Base-by-base conservation (phyloP, 2,888 invertebrate species). In the Oligia fasciuncula region DNA sequence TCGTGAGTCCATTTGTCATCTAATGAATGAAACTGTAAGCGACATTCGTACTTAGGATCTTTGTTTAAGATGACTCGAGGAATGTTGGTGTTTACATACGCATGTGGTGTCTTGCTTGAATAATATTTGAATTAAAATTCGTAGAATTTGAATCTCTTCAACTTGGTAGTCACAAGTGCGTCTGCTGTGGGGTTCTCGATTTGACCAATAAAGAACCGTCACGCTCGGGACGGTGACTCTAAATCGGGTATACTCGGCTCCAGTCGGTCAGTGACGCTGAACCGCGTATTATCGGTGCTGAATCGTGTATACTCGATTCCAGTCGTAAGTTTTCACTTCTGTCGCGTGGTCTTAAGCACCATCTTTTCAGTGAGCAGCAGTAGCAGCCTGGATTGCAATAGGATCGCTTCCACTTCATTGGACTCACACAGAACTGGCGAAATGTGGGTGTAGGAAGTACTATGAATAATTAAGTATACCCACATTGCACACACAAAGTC, bases 21-120 rank as follows among this genome's bases (percentile, higher is more conserved):
- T 80, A 80, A 81, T 83, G 80, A 89, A 88, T 83, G 84, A 83
- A 87, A 88, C 83, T 87, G 87, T 87, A 82, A 73, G 84, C 74
- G 78, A 85, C 81, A 83, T 81, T 81, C 79, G 62, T 73, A 76
- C 70, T 78, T 72, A 77, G 43, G 19, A 51, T 40, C 65, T 71
- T 79, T 74, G 63, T 73, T 43, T 54, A 5, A 68, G 63, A 76
- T 74, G 43, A 66, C 54, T 76, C 40, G n/a, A 63, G 73, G 23
- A 77, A 73, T 63, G 49, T 65, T 14, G 6, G 40, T 49, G 73
- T 76, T 71, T 68, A 49, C 51, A 51, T 63, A 40, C 11, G 23
- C 5, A 57, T 13, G 23, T 6, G 11, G 23, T 29, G n/a, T 60
- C 29, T 23, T 54, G 60, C 29, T 40, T 60, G n/a, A 40, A 77